Base-by-base conservation (phyloP, 1,140 invertebrate species). In the Pseudomyrmex dendroicus region DNA sequence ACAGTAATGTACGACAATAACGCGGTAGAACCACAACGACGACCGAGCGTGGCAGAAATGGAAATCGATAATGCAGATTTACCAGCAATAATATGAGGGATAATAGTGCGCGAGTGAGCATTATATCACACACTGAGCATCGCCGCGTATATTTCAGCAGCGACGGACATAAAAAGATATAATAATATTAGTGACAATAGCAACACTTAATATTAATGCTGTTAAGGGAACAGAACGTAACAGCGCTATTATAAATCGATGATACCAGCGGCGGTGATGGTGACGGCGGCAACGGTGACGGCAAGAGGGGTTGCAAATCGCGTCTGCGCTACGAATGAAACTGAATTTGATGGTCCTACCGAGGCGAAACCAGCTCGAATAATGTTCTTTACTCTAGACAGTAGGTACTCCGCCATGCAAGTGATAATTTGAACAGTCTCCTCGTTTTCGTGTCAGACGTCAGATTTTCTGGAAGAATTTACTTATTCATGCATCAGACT, bases 401-500 rank as follows among this genome's bases (percentile, higher is more conserved):
- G 88, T 83, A 91, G 91, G 88, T 91, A 91, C 91, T 93, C 89
- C 92, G 92, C 89, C 92, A 93, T 93, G 92, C 93, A 93, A 89
- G 89, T 87, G 90, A 92, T 91, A 92, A 92, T 93, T 91, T 86
- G 89, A 91, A 90, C 89, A 90, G 90, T 92, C 92, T 92, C 89
- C 89, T 92, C 87, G 90, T 92, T 93, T 93, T 93, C 92, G 86
- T 92, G 91, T 92, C 92, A 93, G 84, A 90, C 90, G 92, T 93
- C 93, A 93, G 89, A 93, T 94, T 94, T 93, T 92, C 92, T 90
- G 83, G 83, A 88, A 89, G 88, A 89, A 84, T 89, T 93, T 89
- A 93, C 89, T 94, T 93, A 94, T 94, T 94, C 91, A 93, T 89
- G 86, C 84, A 88, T 91, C 91, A 93, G 91, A 92, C 92, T 90